A percentile compares a stretch with the other conserved stretches of the same genome.
These are phyloP conservation scores for Synchiropus splendidus DNA, from an alignment of 2,113 vertebrate genomes.

Conservation along the genomic window DNA sequence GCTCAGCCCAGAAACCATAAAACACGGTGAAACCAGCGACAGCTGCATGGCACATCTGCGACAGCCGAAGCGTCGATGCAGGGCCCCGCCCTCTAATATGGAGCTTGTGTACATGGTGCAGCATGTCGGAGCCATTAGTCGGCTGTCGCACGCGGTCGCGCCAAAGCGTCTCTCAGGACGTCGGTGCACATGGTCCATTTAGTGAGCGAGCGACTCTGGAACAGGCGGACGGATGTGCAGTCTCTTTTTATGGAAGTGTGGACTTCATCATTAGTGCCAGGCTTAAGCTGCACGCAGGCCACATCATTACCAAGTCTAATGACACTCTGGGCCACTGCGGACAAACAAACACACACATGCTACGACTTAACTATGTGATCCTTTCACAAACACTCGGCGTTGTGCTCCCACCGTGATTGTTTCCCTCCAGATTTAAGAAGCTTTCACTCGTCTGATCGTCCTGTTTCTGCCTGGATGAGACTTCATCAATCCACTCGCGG, in stretches of 20 bases:
- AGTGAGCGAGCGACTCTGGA: conserved; percentile 44
- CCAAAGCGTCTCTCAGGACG: conserved; percentile 16
- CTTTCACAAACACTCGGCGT: no score
- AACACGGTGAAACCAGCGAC: conserved; percentile 1
- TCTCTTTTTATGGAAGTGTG: conserved; percentile 44
- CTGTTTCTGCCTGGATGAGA: no score
- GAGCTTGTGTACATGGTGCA: neutral
- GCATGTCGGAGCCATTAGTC: conserved; percentile 13
- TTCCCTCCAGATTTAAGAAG: no score
- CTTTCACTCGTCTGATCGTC: no score
- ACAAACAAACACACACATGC: conserved; percentile 24
- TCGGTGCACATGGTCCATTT: conserved; percentile 7
- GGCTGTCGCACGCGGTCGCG: conserved; percentile 19
- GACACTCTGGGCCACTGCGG: conserved; percentile 56
- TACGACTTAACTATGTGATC: no score
- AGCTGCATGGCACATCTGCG: conserved; percentile 4
- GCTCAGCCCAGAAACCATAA: neutral
- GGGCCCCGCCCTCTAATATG: conserved; percentile 7
- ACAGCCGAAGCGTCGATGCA: neutral
- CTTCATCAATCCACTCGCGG: no score
- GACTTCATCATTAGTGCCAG: conserved; percentile 62
- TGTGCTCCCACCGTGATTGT: no score
- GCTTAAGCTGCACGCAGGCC: conserved; percentile 71
- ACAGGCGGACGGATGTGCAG: conserved; percentile 51
- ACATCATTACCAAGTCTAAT: conserved; percentile 73